Evolutionary conservation across 2,113 vertebrate genomes (phyloP).

Genomic region (Myotis yumanensis): DNA sequence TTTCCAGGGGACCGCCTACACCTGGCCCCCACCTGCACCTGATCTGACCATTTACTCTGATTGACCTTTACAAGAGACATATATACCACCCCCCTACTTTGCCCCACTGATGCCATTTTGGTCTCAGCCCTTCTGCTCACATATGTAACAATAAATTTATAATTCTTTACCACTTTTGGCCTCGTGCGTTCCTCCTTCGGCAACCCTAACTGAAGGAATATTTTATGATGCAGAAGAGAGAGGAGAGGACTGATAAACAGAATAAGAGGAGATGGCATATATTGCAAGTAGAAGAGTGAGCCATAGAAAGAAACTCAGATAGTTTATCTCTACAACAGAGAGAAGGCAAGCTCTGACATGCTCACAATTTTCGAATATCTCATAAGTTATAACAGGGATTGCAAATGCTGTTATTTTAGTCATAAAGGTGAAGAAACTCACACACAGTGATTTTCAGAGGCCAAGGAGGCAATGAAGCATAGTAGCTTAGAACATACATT

Average conservation of each 20-base stretch:
- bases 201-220: neutral
- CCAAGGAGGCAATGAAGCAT: neutral
- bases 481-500: neutral
- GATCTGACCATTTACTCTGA: no score
- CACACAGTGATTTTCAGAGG: conserved; percentile 33
- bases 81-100: no score
- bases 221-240: neutral
- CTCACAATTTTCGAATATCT: conserved; percentile 26
- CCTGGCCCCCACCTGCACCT: no score
- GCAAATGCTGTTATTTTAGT: conserved; percentile 34
- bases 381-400: neutral
- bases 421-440: conserved; percentile 38
- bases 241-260: neutral
- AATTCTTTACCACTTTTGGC: no score
- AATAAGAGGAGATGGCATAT: neutral
- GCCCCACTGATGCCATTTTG: no score
- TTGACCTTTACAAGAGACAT: no score
- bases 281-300: neutral
- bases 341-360: conserved; percentile 44
- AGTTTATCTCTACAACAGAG: neutral
- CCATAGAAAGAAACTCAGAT: neutral
- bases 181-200: no score
- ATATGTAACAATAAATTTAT: no score
- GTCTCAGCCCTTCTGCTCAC: no score
- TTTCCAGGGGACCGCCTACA: no score